Evolutionary conservation across 2,113 vertebrate species (phyloP).

Genomic region (Archilochus colubris): DNA sequence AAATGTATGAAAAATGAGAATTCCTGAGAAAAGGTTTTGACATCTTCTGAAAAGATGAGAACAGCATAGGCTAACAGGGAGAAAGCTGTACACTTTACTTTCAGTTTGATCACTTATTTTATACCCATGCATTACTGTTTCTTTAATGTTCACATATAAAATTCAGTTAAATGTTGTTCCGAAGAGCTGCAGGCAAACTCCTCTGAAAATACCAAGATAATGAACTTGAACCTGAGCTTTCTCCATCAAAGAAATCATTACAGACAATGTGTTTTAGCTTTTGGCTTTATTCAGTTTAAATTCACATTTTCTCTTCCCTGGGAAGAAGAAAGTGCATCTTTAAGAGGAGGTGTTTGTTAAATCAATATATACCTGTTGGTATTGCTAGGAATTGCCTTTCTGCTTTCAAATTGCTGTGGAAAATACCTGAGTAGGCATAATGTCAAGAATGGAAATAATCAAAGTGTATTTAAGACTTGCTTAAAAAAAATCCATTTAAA

Average conservation of each 20-base stretch:
- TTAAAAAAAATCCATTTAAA: slow-evolving; percentile 73
- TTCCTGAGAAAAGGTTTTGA: slow-evolving; percentile 64
- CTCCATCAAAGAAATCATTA: slow-evolving; percentile 76
- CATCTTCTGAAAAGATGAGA: slow-evolving; percentile 67
- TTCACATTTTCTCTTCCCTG: slow-evolving; percentile 66
- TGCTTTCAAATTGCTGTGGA: slow-evolving; percentile 68
- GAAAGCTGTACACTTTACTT: slow-evolving; percentile 41
- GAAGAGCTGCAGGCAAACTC: slow-evolving; percentile 65
- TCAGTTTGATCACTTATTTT: slow-evolving; percentile 68
- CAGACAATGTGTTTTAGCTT: slow-evolving; percentile 63
- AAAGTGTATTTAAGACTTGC: slow-evolving; percentile 71
- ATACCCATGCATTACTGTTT: slow-evolving; percentile 68
- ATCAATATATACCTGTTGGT: slow-evolving; percentile 62
- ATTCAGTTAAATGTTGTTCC: slow-evolving; percentile 68
- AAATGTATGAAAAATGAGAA: slow-evolving; percentile 70
- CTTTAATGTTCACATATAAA: slow-evolving; percentile 73
- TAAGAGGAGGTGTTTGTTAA: slow-evolving; percentile 73
- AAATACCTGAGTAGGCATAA: slow-evolving; percentile 68
- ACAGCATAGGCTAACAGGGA: slow-evolving; percentile 60
- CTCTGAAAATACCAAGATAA: slow-evolving; percentile 77
- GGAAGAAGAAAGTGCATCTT: slow-evolving; percentile 67
- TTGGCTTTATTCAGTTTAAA: slow-evolving; percentile 73
- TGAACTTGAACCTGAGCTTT: slow-evolving; percentile 76
- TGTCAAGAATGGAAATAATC: slow-evolving; percentile 76
- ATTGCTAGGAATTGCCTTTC: slow-evolving; percentile 72